Conservation (phyloP, 2,797 vertebrate genomes). For the Spatula versicolor region DNA sequence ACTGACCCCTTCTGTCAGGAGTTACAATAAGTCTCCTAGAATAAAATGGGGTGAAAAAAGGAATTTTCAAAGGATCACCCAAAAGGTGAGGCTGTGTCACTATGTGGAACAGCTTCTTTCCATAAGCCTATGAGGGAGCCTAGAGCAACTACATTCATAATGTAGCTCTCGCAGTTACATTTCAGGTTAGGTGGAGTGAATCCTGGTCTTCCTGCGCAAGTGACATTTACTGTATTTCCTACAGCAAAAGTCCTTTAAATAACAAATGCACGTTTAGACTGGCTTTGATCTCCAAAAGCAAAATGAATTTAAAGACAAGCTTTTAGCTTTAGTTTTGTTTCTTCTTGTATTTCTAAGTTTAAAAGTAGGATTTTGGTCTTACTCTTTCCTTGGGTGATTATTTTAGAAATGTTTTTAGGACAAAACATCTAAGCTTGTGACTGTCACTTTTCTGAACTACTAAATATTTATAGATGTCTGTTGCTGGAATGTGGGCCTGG, state of each 20-base stretch:
- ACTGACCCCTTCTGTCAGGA: background rate
- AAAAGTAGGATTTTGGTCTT: background rate
- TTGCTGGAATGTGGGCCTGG: background rate
- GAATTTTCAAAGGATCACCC: background rate
- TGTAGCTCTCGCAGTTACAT: background rate
- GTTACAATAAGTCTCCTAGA: background rate
- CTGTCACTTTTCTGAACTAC: background rate
- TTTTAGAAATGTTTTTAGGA: background rate
- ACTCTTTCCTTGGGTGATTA: background rate
- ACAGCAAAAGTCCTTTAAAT: conserved; percentile 18
- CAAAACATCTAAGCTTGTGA: background rate
- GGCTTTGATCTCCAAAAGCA: background rate
- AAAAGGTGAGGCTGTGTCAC: background rate
- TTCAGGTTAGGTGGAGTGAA: background rate
- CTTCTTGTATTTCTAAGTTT: background rate
- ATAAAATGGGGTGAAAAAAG: background rate
- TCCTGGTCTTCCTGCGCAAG: background rate
- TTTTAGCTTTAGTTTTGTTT: background rate
- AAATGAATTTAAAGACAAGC: background rate
- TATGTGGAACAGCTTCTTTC: background rate
- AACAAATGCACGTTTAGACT: background rate
- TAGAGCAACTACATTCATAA: background rate
- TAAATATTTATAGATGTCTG: background rate
- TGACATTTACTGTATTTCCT: background rate
- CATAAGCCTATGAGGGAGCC: background rate